phyloP scores from a whole-genome alignment of 1,140 invertebrate genomes.

The Chymomyza costata region DNA sequence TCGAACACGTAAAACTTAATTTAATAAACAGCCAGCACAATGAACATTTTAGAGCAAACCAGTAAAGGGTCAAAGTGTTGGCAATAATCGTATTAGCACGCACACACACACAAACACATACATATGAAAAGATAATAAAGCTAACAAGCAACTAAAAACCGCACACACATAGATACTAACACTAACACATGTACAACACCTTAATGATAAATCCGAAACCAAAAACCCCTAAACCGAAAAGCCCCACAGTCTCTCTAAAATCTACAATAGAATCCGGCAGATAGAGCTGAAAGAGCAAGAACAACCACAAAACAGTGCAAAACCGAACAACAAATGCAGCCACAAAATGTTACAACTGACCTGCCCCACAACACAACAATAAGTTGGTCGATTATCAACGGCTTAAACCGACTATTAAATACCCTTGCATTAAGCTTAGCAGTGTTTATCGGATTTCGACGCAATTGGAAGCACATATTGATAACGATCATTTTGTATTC shows the following conservation, averaged over 20 bases:
- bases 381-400: no score
- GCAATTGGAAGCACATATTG: no score
- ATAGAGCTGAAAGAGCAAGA: slow-evolving; percentile 2
- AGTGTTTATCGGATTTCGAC: no score
- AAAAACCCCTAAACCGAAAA: slow-evolving; percentile 21
- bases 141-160: slow-evolving; percentile 35
- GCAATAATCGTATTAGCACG: slow-evolving; percentile 60
- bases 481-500: no score
- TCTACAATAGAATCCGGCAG: no score
- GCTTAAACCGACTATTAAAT: no score
- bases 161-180: slow-evolving; percentile 14
- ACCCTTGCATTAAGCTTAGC: no score
- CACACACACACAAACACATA: slow-evolving; percentile 23
- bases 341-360: not conserved
- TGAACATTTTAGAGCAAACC: slow-evolving; percentile 16
- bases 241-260: no score
- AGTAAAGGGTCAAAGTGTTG: slow-evolving; percentile 12
- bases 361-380: no score
- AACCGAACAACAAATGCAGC: slow-evolving; percentile 39
- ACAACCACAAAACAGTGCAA: slow-evolving; percentile 41
- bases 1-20: slow-evolving; percentile 50
- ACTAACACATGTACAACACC: not conserved
- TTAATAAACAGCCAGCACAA: slow-evolving; percentile 58
- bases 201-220: slow-evolving; percentile 16
- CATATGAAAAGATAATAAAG: slow-evolving; percentile 51